Conservation (phyloP, 1,140 invertebrate species). For the Drosophila pseudoananassae region DNA sequence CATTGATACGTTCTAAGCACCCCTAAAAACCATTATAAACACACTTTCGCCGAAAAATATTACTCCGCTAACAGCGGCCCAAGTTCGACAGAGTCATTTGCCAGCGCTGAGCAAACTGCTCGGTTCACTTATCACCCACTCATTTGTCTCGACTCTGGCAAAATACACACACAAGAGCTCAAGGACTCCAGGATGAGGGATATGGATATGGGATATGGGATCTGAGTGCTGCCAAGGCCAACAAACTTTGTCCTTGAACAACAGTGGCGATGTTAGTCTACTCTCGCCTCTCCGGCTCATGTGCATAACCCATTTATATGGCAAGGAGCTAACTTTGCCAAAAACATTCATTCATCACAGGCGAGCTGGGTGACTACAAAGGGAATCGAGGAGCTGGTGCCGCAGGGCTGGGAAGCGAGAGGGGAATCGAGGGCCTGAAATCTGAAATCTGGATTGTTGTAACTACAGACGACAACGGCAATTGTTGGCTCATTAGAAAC, state of each 20-base stretch:
- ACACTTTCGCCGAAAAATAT: conserved; percentile 38
- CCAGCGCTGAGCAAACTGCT: conserved; percentile 30
- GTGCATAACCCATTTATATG: conserved; percentile 60
- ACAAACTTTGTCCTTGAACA: conserved; percentile 77
- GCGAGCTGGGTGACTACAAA: conserved; percentile 3
- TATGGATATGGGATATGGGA: not conserved
- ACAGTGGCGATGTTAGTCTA: conserved; percentile 18
- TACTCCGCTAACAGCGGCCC: conserved; percentile 19
- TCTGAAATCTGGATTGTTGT: conserved; percentile 45
- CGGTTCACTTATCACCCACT: conserved; percentile 53
- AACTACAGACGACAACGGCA: conserved; percentile 57
- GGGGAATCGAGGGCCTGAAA: conserved; percentile 38
- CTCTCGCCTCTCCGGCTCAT: conserved; percentile 23
- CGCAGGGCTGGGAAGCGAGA: not conserved
- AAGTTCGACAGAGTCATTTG: conserved; percentile 54
- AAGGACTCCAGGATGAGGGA: not conserved
- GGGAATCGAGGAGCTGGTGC: not conserved
- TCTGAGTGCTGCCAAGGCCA: conserved; percentile 54
- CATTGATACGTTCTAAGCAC: conserved; percentile 41
- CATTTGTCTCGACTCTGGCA: conserved; percentile 55
- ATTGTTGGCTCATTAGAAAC: conserved; percentile 82
- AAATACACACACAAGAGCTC: conserved; percentile 8
- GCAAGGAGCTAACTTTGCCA: conserved; percentile 48
- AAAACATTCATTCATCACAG: conserved; percentile 68
- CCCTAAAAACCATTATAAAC: conserved; percentile 35